Percentiles rank a stretch among this genome's conserved stretches.
These are phyloP conservation scores for Percina caprodes DNA, from an alignment of 2,113 vertebrate species.

Conservation along the genomic window DNA sequence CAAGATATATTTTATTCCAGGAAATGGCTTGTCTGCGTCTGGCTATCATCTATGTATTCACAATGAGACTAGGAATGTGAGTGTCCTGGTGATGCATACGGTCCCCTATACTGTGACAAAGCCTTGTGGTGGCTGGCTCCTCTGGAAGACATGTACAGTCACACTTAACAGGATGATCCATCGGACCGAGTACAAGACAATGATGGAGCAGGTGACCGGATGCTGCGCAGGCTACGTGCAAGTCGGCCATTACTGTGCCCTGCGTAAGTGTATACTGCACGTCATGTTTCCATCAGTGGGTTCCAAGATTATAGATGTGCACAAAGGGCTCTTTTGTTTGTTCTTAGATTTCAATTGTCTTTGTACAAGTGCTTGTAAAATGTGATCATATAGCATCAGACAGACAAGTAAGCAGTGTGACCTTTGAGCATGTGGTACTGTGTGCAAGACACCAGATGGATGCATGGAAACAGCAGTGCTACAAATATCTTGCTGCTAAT, in stretches of 20 bases:
- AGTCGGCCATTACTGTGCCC: constrained; percentile 88
- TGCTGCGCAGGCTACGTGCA: constrained; percentile 91
- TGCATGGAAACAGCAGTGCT: constrained; percentile 30
- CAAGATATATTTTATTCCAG: constrained; percentile 67
- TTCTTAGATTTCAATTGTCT: not conserved
- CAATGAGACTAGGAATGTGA: constrained; percentile 75
- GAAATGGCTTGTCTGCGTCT: constrained; percentile 82
- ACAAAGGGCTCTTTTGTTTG: not conserved
- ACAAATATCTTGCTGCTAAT: constrained; percentile 54
- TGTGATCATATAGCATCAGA: constrained; percentile 22
- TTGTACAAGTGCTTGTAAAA: not conserved
- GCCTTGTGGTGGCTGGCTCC: constrained; percentile 89
- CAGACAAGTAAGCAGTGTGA: constrained; percentile 28
- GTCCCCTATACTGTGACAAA: constrained; percentile 73
- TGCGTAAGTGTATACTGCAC: constrained; percentile 82
- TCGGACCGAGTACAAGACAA: constrained; percentile 61
- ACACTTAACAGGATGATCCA: constrained; percentile 77
- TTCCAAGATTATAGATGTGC: not conserved
- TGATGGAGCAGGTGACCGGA: constrained; percentile 75
- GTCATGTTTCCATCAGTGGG: not conserved
- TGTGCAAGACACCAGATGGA: constrained; percentile 65
- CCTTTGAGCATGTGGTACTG: constrained; percentile 44
- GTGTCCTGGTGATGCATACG: constrained; percentile 75
- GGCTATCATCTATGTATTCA: constrained; percentile 88
- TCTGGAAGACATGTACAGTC: constrained; percentile 85